A percentile compares a stretch with the other conserved stretches of the same genome.
These are phyloP conservation scores for Syngnathus rostellatus DNA, from an alignment of 2,797 vertebrate genomes.

Conservation along the genomic window DNA sequence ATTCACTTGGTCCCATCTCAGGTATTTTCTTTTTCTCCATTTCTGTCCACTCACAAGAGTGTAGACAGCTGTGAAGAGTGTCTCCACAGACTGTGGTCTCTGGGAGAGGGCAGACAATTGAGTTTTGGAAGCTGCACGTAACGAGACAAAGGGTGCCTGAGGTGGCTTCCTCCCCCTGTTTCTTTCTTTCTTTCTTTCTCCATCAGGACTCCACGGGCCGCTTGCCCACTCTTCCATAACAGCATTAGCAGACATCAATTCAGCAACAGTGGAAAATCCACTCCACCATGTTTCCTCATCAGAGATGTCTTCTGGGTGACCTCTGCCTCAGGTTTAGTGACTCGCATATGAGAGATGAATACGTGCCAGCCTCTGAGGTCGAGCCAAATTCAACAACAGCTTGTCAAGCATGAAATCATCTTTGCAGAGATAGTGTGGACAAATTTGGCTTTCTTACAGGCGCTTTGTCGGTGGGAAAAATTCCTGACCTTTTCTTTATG, in stretches of 20 bases:
- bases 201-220: constrained; percentile 31
- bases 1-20: not conserved
- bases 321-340: constrained; percentile 52
- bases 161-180: constrained; percentile 38
- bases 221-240: constrained; percentile 51
- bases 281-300: constrained; percentile 63
- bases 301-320: constrained; percentile 53
- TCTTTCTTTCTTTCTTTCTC: constrained; percentile 36
- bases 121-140: constrained; percentile 57
- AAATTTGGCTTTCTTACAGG: constrained; percentile 55
- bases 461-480: constrained; percentile 56
- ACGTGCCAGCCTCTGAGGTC: constrained; percentile 52
- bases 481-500: constrained; percentile 64
- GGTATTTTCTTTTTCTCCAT: not conserved
- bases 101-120: constrained; percentile 47
- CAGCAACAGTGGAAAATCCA: constrained; percentile 54
- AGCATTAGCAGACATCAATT: constrained; percentile 51
- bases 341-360: constrained; percentile 61
- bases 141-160: constrained; percentile 40
- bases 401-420: constrained; percentile 62
- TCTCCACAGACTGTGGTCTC: constrained; percentile 16
- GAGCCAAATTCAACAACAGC: constrained; percentile 62
- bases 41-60: not conserved
- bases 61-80: constrained; percentile 9
- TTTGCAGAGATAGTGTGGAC: constrained; percentile 55